These are phyloP conservation scores for Epinotia bilunana DNA, from an alignment of 2,888 invertebrate species.

Conservation along the genomic window DNA sequence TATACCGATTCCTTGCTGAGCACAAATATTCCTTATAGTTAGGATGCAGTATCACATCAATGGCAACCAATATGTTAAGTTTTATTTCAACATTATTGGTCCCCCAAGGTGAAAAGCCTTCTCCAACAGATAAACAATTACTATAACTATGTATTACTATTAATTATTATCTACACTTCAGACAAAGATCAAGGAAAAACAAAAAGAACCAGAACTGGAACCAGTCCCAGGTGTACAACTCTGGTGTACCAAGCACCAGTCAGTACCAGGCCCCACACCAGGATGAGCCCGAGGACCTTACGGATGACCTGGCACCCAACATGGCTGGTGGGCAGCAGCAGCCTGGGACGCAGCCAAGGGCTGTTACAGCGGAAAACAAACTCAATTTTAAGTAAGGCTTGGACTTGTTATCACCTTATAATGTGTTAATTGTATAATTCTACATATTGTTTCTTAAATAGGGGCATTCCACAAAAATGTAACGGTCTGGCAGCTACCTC, in stretches of 20 bases:
- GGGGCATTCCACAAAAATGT: no score
- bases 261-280: conserved; percentile 30
- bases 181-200: background rate
- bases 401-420: background rate
- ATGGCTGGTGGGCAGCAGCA: conserved; percentile 1
- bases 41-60: no score
- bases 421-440: no score
- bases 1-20: no score
- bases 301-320: conserved; percentile 35
- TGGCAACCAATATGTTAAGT: no score
- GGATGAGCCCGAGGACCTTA: conserved; percentile 30
- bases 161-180: background rate
- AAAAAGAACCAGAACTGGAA: background rate
- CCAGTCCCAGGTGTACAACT: background rate
- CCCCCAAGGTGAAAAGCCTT: no score
- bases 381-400: conserved; percentile 41
- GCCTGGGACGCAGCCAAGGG: background rate
- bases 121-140: no score
- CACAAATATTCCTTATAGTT: no score
- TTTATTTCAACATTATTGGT: no score
- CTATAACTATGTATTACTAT: background rate
- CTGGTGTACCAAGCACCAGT: background rate
- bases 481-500: no score
- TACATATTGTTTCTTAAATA: no score
- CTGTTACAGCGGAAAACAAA: conserved; percentile 20